phyloP scores from a whole-genome alignment of 1,140 invertebrate species.

The Drosophila leontia region DNA sequence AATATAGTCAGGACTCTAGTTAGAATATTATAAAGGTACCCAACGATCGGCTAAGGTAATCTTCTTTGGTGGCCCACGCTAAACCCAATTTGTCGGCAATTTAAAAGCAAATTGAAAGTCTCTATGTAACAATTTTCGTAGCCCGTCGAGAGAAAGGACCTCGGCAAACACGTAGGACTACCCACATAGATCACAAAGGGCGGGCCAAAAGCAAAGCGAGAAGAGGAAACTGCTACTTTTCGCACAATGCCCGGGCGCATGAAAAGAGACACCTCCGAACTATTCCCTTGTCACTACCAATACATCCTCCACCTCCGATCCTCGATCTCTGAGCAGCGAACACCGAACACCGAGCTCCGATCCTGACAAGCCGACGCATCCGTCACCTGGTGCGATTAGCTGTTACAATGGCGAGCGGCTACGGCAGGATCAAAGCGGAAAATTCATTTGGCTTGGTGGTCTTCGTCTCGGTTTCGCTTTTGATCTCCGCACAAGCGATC shows the following conservation, averaged over 20 bases:
- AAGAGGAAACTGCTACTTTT: slow-evolving; percentile 75
- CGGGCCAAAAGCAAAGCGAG: slow-evolving; percentile 18
- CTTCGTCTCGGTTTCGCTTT: slow-evolving; percentile 71
- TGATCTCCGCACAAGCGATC: slow-evolving; percentile 67
- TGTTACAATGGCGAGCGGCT: slow-evolving; percentile 65
- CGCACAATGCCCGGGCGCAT: slow-evolving; percentile 69
- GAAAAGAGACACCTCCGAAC: slow-evolving; percentile 78
- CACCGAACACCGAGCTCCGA: slow-evolving; percentile 12
- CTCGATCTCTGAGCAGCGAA: slow-evolving; percentile 10
- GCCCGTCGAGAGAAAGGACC: slow-evolving; percentile 51
- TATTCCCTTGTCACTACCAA: slow-evolving; percentile 76
- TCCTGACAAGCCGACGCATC: slow-evolving; percentile 66
- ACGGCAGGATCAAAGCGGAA: slow-evolving; percentile 84
- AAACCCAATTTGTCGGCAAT: slow-evolving; percentile 67
- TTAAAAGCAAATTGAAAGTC: slow-evolving; percentile 61
- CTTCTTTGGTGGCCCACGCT: slow-evolving; percentile 55
- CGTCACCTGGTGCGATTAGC: slow-evolving; percentile 81
- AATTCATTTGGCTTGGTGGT: slow-evolving; percentile 84
- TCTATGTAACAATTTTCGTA: slow-evolving; percentile 45
- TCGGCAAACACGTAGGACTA: slow-evolving; percentile 52
- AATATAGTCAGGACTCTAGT: slow-evolving; percentile 10
- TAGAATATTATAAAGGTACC: not conserved
- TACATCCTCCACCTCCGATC: slow-evolving; percentile 17
- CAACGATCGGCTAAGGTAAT: not conserved
- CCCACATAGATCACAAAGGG: slow-evolving; percentile 61